Evolutionary conservation across 2,888 invertebrate genomes (phyloP), one percentile per base, ranked within the genome.

Genomic region (Autographa gamma): DNA sequence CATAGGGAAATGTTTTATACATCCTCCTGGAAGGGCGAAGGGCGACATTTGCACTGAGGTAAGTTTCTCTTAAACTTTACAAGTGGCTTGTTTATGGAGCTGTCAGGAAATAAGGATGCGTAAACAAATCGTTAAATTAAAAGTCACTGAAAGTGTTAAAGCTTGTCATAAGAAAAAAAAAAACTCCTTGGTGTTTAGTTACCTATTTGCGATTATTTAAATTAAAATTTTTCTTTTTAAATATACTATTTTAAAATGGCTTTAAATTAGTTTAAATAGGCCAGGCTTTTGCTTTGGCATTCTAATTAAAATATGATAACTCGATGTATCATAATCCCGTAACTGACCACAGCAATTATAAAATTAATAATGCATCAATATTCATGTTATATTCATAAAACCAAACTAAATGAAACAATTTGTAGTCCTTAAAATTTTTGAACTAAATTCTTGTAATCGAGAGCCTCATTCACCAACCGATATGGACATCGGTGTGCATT

Each of bases 401-500:
- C 16, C 14, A 16, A 43, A 14, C 4, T 1, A 19, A 56, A 56
- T 25, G 5, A 7, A 19, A 56, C 31, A 31, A 31, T 31, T 32
- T 31, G 16, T 7, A 61, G 48, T 63, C 54, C 60, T 70, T 68
- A 68, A 19, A 60, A 16, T 77, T 77, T 77, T 74, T 73, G 73
- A 73, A 70, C 63, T 41, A 69, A 64, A 73, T 67, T 63, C 62
- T 63, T 63, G 65, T 62, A 74, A 77, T 77, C 63, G 63, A 48
- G 43, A 19, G 48, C 18, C 25, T 73, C 72, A 75, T 71, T 72
- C 64, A 60, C 65, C 65, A 71, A 84, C 88, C 82, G 79, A 86
- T 87, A 88, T 83, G 88, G 89, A 84, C 86, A 86, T 84, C 77
- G 83, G 69, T 76, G 74, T 75, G 79, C 82, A 85, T 88, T 86